Base-by-base conservation (phyloP, 2,113 vertebrate genomes). In the Ancistrus triradiatus region DNA sequence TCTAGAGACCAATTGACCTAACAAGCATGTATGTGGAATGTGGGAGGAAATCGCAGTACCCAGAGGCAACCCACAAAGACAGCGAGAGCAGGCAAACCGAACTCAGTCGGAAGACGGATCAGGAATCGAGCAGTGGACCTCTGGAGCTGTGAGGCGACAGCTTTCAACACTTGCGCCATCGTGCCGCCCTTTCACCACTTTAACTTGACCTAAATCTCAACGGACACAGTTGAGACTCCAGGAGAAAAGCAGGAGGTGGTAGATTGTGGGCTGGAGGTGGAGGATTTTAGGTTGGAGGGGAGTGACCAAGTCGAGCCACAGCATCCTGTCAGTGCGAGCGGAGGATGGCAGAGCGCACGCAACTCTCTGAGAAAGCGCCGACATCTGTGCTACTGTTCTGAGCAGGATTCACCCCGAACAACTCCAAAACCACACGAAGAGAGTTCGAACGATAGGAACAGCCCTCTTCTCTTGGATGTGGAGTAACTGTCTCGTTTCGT, bases 301-400 rank as follows among this genome's bases (percentile, higher is more conserved):
- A 38, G 4, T 1, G 48, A 38, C 5, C 31, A 5, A 3, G 6
- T 11, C 43, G 13, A 14, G 9, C 37, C 37, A 13, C 37, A 38
- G 31, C 33, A 62, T 49, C 59, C 59, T 62, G 46, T 62, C 31
- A 49, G 28, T 24, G 28, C 18, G 13, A 24, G 28, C 44, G 24
- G 8, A 61, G 28, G 18, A 10, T n/a, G 18, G 9, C 3, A 11
- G 5, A 46, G 43, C 28, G 17, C 37, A 31, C 27, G 7, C 27
- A 31, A 31, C 27, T 31, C 27, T n/a, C n/a, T n/a, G n/a, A n/a
- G n/a, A n/a, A n/a, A n/a, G 37, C 37, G 11, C 37, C 37, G 7
- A 14, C 3, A 3, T 40, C 37, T 31, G 25, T 47, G 6, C 58
- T n/a, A 15, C n/a, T 17, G 19, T 11, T 27, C 21, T 18, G 46